Evolutionary conservation across 2,888 invertebrate genomes (phyloP).

Genomic region (Perizoma affinitatum): DNA sequence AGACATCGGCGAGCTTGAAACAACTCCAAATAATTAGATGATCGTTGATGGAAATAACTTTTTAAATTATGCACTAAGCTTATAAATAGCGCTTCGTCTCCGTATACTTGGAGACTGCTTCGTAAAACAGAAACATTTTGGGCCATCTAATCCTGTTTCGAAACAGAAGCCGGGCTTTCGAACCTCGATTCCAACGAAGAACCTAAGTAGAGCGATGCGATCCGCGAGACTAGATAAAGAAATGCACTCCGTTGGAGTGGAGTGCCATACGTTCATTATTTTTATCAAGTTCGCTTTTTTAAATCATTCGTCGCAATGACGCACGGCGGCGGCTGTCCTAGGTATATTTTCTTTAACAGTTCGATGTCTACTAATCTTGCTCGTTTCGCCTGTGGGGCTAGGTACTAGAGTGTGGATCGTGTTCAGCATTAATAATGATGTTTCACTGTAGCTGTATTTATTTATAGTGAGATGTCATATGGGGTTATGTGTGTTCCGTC

Average conservation of each 20-base stretch:
- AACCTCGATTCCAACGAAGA: slow-evolving; percentile 56
- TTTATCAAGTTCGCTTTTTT: slow-evolving; percentile 58
- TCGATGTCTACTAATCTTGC: slow-evolving; percentile 82
- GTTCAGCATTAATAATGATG: slow-evolving; percentile 31
- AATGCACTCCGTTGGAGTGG: slow-evolving; percentile 64
- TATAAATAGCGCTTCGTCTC: slow-evolving; percentile 25
- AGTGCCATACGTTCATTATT: slow-evolving; percentile 61
- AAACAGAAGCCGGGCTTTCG: slow-evolving; percentile 51
- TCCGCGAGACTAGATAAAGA: slow-evolving; percentile 45
- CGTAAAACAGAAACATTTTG: slow-evolving; percentile 29
- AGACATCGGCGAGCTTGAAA: slow-evolving; percentile 36
- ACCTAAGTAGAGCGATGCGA: slow-evolving; percentile 40
- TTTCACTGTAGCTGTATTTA: slow-evolving; percentile 25
- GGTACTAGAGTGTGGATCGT: slow-evolving; percentile 73
- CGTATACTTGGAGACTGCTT: slow-evolving; percentile 28
- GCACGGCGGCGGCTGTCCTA: slow-evolving; percentile 69
- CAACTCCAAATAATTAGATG: slow-evolving; percentile 40
- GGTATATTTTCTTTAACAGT: slow-evolving; percentile 64
- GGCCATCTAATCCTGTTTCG: slow-evolving; percentile 44
- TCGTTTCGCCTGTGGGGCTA: slow-evolving; percentile 77
- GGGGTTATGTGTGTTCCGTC: slow-evolving; percentile 18
- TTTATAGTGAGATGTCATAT: slow-evolving; percentile 29
- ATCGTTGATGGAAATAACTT: slow-evolving; percentile 39
- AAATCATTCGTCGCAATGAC: slow-evolving; percentile 66
- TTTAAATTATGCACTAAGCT: slow-evolving; percentile 38